Base-by-base conservation (phyloP, 2,113 vertebrate genomes). In the Alectura lathami region DNA sequence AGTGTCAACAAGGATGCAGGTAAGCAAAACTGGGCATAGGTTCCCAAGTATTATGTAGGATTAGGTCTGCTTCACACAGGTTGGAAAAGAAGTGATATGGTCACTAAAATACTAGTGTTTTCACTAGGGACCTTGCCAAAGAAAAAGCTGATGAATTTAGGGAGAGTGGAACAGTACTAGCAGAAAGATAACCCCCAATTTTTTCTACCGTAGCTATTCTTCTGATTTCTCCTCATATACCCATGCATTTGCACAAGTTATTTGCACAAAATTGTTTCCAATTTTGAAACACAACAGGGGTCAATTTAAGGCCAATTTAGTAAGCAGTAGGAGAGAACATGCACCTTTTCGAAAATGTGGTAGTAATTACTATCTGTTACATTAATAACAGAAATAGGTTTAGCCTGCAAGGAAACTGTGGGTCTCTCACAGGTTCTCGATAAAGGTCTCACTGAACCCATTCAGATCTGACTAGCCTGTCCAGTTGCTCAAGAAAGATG, bases 261-360 rank as follows among this genome's bases (percentile, higher is more conserved):
- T 17, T n/a, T n/a, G n/a, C n/a, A n/a, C n/a, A n/a, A 77, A 34
- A 47, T 1, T 42, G 32, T 36, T 32, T 29, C 10, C 13, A 5
- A 30, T 77, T 88, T 23, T 43, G 42, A 50, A 45, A n/a, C 12
- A 48, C 17, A 13, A 13, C 13, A 0, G 0, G 14, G 40, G 70
- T n/a, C 20, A 47, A n/a, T n/a, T n/a, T n/a, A 86, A 42, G 36
- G 16, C 32, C 38, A 0, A 0, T n/a, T 38, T 13, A 30, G 32
- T 12, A 40, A 26, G 22, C 32, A 43, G 0, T 20, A 23, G 42
- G 51, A 38, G 24, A 36, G 5, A 20, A 50, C 11, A 9, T 4
- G 15, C 2, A 42, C 12, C 30, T 79, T 38, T 18, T 17, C 9
- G 42, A n/a, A 54, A 24, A 5, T 23, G 15, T 40, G 54, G 32